These are phyloP conservation scores for Epinotia nisella DNA, from an alignment of 2,888 invertebrate species.

Conservation along the genomic window DNA sequence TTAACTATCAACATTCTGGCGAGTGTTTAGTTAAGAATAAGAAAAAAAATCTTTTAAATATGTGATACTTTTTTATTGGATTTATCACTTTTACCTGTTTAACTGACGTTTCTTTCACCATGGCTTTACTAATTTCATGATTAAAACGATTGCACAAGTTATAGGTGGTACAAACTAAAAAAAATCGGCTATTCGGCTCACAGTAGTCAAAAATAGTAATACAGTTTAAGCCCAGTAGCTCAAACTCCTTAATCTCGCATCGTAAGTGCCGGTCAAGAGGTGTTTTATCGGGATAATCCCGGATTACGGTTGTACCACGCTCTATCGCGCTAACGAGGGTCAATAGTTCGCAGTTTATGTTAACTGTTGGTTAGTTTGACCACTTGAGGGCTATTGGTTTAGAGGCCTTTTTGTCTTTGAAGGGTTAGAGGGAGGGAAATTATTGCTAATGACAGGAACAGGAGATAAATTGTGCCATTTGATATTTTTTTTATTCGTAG, in stretches of 20 bases:
- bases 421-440: slow-evolving; percentile 2
- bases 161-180: background rate
- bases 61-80: background rate
- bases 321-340: slow-evolving; percentile 79
- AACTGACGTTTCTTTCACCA: background rate
- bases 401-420: slow-evolving; percentile 35
- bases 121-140: no score
- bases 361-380: slow-evolving; percentile 43
- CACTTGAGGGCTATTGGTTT: slow-evolving; percentile 39
- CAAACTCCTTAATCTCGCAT: slow-evolving; percentile 39
- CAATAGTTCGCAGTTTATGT: slow-evolving; percentile 65
- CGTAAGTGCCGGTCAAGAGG: slow-evolving; percentile 68
- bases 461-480: background rate
- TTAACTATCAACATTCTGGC: background rate
- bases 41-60: background rate
- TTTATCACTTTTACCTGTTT: background rate
- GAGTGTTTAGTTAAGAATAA: background rate
- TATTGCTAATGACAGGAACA: background rate
- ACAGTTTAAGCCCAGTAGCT: slow-evolving; percentile 22
- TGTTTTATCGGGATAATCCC: slow-evolving; percentile 81
- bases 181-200: background rate
- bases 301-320: slow-evolving; percentile 77
- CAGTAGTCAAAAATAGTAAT: background rate
- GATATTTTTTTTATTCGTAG: background rate
- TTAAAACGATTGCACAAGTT: background rate